Conservation (phyloP, 2,113 vertebrate genomes). For the Aptenodytes patagonicus region DNA sequence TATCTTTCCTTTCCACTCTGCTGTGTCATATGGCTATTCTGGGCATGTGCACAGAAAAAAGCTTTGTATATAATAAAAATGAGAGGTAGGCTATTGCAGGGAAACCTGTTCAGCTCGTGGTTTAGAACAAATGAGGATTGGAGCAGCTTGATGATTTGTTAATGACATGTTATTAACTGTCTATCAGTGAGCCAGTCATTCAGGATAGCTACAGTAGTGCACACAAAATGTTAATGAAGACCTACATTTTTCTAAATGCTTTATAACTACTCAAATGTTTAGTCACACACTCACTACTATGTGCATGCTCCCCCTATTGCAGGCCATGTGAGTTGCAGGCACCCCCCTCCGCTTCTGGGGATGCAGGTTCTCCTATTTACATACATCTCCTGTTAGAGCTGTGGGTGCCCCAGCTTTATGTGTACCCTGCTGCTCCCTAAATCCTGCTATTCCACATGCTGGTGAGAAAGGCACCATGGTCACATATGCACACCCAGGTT, state of each 20-base stretch:
- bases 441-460: background rate
- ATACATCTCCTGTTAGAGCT: background rate
- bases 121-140: background rate
- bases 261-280: background rate
- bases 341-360: fast-evolving
- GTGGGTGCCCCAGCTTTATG: background rate
- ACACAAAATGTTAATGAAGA: background rate
- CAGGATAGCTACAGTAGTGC: background rate
- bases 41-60: background rate
- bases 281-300: no score
- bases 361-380: background rate
- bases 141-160: background rate
- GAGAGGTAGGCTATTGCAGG: background rate
- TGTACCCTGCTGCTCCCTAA: background rate
- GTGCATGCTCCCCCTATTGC: background rate
- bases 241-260: background rate
- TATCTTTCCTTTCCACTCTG: background rate
- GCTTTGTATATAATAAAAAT: background rate
- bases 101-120: background rate
- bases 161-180: background rate
- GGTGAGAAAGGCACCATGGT: fast-evolving
- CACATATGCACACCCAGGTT: no score
- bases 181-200: background rate
- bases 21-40: background rate
- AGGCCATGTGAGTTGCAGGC: background rate